Evolutionary conservation across 2,888 invertebrate genomes (phyloP), one percentile per base, ranked within the genome.

Genomic region (Calameuta pallipes): DNA sequence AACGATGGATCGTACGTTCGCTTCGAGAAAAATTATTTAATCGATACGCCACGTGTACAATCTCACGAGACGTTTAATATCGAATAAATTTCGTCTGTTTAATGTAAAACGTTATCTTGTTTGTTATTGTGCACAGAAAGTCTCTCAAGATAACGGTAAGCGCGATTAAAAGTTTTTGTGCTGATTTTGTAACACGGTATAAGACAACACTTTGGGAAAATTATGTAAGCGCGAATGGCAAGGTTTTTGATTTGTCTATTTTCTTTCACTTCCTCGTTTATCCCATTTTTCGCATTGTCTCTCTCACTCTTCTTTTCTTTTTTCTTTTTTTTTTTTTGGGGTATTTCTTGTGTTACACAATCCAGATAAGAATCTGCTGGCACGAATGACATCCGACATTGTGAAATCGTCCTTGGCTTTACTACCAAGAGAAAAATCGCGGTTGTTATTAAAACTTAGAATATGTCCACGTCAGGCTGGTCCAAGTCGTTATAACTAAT

Each of bases 401-500:
- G 9, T 23, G 56, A 56, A 56, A 56, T 56, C 9, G 56, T 23
- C 56, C 56, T 56, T 56, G 56, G 23, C 23, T 23, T 6, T 56
- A 23, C 23, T 56, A 36, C 77, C 78, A 70, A 73, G 35, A 77
- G 36, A 77, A 34, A 74, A 69, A 74, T 34, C 31, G 71, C 31
- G 71, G 34, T 33, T 33, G 31, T 71, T 13, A 71, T 71, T 76
- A 78, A 81, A 84, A 87, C 86, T 93, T 93, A 95, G 92, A 96
- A 96, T 92, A 95, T 94, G 92, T 96, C 96, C 91, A 94, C 94
- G 92, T 96, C 96, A 93, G 96, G 96, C 92, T 96, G 96, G 94
- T 97, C 97, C 93, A 97, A 94, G 94, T 97, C 97, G 93, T 96
- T 95, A 94, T 97, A 97, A 92, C 95, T 96, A 92, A 97, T 94